Base-by-base conservation (phyloP, 2,113 vertebrate species). In the Hepsetus odoe region DNA sequence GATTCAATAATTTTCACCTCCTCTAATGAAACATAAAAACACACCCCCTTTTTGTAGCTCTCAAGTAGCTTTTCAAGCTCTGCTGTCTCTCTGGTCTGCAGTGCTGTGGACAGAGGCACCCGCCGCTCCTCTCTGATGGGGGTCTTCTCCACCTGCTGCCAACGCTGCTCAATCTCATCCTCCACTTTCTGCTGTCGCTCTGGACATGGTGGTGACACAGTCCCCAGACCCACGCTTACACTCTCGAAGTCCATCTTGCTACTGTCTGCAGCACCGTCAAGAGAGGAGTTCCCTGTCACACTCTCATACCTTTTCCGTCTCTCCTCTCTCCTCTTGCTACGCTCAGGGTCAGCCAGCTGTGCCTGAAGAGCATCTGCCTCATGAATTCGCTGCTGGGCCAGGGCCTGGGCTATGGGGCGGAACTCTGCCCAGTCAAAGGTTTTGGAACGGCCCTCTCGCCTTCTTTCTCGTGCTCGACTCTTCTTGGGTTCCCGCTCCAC, bases 341-440 rank as follows among this genome's bases (percentile, higher is more conserved):
- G 87, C 33, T 93, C 92, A 0, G 83, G 81, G 77, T 93, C 91
- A 0, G 74, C 85, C 13, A 88, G 33, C 30, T 91, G 92, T 0
- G 87, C 81, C 24, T 86, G 90, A 12, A 91, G 84, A 66, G 82
- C 78, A 77, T 93, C 90, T 0, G 88, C 86, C 78, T 93, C 92
- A 51, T 89, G 86, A 0, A 90, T 90, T 58, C 92, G 78, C 82
- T 93, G 91, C 88, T 94, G 92, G 11, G 93, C 93, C 81, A 94
- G 80, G 16, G 91, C 93, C 88, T 94, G 93, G 28, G 92, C 93
- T 6, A 93, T 93, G 24, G 93, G 92, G 28, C 93, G 87, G 87
- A 94, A 94, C 88, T 93, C 93, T 0, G 93, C 93, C 92, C 93
- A 94, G 87, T 94, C 93, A 0, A 94, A 94, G 0, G 93, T 94